A percentile compares a stretch with the other conserved stretches of the same genome.
Evolutionary conservation across 2,113 vertebrate species (phyloP).

Genomic region (Strigops habroptila): DNA sequence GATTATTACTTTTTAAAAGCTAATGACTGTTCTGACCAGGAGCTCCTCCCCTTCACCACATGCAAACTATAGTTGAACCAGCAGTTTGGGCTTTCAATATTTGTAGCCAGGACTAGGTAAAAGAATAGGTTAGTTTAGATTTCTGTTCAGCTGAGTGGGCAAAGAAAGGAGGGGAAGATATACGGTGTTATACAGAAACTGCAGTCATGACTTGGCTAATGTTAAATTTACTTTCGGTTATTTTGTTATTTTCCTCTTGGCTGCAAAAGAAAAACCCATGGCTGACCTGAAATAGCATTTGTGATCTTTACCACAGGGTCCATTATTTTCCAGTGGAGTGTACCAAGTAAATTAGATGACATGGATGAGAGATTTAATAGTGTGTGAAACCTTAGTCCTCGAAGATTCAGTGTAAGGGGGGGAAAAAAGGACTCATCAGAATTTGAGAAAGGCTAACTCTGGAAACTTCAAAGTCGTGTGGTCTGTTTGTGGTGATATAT

Average conservation of each 20-base stretch:
- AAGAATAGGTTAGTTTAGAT: neutral
- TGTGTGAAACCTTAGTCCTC: neutral
- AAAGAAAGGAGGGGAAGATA: neutral
- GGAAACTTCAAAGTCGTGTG: neutral
- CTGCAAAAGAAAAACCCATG: neutral
- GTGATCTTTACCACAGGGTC: neutral
- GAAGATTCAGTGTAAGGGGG: neutral
- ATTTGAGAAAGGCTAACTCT: neutral
- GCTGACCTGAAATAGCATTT: neutral
- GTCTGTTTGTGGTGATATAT: neutral
- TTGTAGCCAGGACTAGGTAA: neutral
- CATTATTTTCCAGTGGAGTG: neutral
- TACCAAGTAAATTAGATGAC: neutral
- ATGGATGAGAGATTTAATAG: neutral
- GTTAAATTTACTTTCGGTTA: neutral
- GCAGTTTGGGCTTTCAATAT: neutral
- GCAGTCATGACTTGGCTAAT: neutral
- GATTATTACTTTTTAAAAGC: neutral
- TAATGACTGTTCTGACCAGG: neutral
- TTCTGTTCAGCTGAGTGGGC: neutral
- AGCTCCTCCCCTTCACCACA: neutral
- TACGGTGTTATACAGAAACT: neutral
- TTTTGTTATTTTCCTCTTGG: neutral
- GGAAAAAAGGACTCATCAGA: neutral
- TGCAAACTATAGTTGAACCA: neutral